A percentile compares a stretch with the other conserved stretches of the same genome.
These are phyloP conservation scores for Eristalinus sepulchralis DNA, from an alignment of 2,888 invertebrate genomes.

Conservation along the genomic window DNA sequence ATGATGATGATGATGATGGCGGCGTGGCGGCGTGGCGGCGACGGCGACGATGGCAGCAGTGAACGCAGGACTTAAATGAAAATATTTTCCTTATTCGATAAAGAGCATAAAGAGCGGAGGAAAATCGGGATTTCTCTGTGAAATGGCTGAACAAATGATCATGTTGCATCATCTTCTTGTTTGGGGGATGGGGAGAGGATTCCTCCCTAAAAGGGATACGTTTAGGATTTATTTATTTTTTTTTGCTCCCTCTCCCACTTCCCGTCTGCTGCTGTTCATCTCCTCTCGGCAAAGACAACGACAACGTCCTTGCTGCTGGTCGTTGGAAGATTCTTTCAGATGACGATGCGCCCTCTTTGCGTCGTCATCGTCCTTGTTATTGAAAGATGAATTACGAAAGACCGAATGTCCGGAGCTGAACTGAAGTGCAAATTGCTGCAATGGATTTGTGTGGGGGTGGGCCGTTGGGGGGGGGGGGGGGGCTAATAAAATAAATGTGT, in stretches of 20 bases:
- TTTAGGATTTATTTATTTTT: conserved; percentile 5
- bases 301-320: not conserved
- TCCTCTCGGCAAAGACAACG: no score
- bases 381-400: conserved; percentile 53
- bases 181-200: not conserved
- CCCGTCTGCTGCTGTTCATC: not conserved
- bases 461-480: not conserved
- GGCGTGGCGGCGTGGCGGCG: no score
- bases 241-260: not conserved
- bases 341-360: not conserved
- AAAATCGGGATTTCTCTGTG: conserved; percentile 38
- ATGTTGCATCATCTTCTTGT: conserved; percentile 46
- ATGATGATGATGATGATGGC: not conserved
- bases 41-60: not conserved
- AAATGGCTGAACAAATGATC: conserved; percentile 46
- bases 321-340: not conserved
- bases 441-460: conserved; percentile 5
- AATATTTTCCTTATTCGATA: conserved; percentile 65
- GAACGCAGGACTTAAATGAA: conserved; percentile 55
- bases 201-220: conserved; percentile 12
- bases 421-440: conserved; percentile 58
- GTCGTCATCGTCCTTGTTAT: conserved; percentile 27
- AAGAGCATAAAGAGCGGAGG: conserved; percentile 48
- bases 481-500: conserved; percentile 49
- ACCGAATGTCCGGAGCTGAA: conserved; percentile 45